Conservation (phyloP, 2,797 vertebrate species). For the Xenentodon cancila region DNA sequence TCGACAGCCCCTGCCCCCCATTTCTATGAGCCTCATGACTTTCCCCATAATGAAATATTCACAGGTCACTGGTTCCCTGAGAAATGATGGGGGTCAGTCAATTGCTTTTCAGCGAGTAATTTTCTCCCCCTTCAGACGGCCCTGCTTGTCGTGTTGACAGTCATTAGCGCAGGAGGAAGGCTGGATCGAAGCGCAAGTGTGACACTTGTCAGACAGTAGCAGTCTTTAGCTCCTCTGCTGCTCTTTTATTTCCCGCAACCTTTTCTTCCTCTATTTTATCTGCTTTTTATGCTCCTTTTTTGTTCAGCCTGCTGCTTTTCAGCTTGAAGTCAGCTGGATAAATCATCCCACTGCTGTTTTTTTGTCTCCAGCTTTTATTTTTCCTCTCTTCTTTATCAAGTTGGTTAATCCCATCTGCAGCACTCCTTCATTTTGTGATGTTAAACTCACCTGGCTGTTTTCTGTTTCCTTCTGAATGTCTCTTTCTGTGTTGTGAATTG, state of each 20-base stretch:
- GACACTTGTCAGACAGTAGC: slow-evolving; percentile 74
- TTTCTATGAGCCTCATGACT: slow-evolving; percentile 88
- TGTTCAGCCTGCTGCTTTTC: slow-evolving; percentile 47
- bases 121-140: slow-evolving; percentile 87
- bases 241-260: slow-evolving; percentile 64
- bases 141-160: slow-evolving; percentile 85
- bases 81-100: slow-evolving; percentile 95
- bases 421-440: slow-evolving; percentile 25
- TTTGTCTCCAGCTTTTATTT: slow-evolving; percentile 13
- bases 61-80: slow-evolving; percentile 97
- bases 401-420: slow-evolving; percentile 25
- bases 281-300: slow-evolving; percentile 29
- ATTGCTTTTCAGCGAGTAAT: slow-evolving; percentile 92
- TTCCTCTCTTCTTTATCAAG: background rate
- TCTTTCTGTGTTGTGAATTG: slow-evolving; percentile 54
- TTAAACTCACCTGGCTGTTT: slow-evolving; percentile 30
- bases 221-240: slow-evolving; percentile 72
- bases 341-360: slow-evolving; percentile 39
- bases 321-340: slow-evolving; percentile 46
- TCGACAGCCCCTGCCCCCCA: slow-evolving; percentile 66
- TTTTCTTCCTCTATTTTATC: slow-evolving; percentile 54
- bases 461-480: slow-evolving; percentile 28
- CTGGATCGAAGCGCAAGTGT: slow-evolving; percentile 74
- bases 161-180: slow-evolving; percentile 85
- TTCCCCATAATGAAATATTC: slow-evolving; percentile 98